phyloP scores from a whole-genome alignment of 2,113 vertebrate species.

The Muscicapa adusta region DNA sequence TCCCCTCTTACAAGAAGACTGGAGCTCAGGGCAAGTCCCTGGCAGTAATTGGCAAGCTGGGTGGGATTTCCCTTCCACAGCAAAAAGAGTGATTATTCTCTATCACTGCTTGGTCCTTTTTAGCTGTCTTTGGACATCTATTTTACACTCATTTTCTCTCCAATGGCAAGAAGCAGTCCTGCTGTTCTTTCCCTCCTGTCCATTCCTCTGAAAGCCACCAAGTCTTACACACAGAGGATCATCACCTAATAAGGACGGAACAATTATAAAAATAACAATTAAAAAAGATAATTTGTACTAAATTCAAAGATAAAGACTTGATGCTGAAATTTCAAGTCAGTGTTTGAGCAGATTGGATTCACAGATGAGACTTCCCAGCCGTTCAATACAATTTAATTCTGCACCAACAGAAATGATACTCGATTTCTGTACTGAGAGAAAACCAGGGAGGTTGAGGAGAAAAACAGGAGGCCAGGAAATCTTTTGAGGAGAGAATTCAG shows the following conservation, averaged over 20 bases:
- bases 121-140: neutral
- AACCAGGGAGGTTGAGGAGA: neutral
- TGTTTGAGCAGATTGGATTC: neutral
- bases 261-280: neutral
- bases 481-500: neutral
- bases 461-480: neutral
- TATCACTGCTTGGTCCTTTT: neutral
- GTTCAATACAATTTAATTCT: neutral
- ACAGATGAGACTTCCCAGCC: neutral
- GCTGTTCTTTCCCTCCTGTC: neutral
- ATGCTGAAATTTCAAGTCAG: neutral
- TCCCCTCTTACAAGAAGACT: constrained; percentile 14
- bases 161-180: neutral
- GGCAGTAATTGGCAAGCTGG: neutral
- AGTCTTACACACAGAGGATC: neutral
- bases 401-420: neutral
- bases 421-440: neutral
- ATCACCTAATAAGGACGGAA: neutral
- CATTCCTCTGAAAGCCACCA: neutral
- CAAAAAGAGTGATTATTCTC: neutral
- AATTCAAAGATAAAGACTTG: neutral
- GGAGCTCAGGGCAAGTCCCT: neutral
- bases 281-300: neutral
- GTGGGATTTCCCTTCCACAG: constrained; percentile 16
- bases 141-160: neutral